Conservation (phyloP, 2,113 vertebrate genomes). For the Spilogale gracilis region DNA sequence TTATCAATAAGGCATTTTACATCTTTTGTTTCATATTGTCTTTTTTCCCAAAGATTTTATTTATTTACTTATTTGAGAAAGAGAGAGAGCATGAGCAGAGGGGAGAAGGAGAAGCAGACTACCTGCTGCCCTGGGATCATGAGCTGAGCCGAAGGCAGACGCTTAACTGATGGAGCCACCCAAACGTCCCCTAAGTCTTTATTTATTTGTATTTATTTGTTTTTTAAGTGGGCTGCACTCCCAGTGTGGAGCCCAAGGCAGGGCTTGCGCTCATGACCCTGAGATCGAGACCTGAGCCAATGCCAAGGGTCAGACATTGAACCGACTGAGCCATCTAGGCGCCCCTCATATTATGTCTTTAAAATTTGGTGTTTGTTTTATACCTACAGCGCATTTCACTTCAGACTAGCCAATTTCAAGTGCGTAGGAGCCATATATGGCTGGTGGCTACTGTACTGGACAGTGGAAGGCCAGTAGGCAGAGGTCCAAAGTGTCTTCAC, state of each 20-base stretch:
- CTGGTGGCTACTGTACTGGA: neutral
- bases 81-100: neutral
- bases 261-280: neutral
- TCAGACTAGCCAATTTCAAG: slow-evolving; percentile 22
- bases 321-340: neutral
- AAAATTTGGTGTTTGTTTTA: slow-evolving; percentile 27
- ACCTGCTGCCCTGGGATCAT: neutral
- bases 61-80: neutral
- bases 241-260: neutral
- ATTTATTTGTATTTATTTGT: neutral
- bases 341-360: neutral
- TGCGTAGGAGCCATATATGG: neutral
- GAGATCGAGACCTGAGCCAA: neutral
- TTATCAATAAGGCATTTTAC: neutral
- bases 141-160: neutral
- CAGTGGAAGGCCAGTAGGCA: neutral
- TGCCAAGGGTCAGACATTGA: neutral
- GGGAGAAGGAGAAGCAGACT: neutral
- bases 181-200: neutral
- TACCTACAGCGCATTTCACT: slow-evolving; percentile 25
- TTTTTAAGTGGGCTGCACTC: neutral
- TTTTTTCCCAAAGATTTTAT: neutral
- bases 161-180: no score
- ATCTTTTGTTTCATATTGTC: slow-evolving; percentile 42
- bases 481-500: neutral